Evolutionary conservation across 2,888 invertebrate genomes (phyloP).

Genomic region (Melitaea athalia): DNA sequence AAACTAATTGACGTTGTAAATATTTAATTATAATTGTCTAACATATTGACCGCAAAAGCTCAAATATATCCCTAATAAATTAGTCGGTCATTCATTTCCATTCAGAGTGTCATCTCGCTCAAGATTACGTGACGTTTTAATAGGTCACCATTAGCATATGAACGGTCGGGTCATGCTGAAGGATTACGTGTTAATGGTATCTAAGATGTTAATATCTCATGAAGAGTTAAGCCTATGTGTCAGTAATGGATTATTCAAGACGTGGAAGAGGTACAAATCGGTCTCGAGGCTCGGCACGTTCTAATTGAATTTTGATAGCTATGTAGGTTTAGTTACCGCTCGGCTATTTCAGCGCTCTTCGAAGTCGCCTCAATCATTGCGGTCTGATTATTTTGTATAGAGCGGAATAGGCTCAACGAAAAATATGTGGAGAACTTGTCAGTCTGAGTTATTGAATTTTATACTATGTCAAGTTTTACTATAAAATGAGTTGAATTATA

Average conservation of each 20-base stretch:
- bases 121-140: slow-evolving; percentile 65
- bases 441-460: slow-evolving; percentile 7
- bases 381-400: slow-evolving; percentile 36
- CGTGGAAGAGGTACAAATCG: slow-evolving; percentile 58
- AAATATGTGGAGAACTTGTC: slow-evolving; percentile 22
- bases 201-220: slow-evolving; percentile 70
- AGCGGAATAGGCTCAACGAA: slow-evolving; percentile 31
- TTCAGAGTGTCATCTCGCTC: slow-evolving; percentile 55
- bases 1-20: neutral
- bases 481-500: neutral
- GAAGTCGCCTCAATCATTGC: slow-evolving; percentile 37
- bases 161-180: slow-evolving; percentile 65
- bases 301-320: slow-evolving; percentile 61
- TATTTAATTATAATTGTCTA: slow-evolving; percentile 7
- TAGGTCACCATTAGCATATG: slow-evolving; percentile 74
- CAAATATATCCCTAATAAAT: slow-evolving; percentile 41
- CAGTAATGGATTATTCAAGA: slow-evolving; percentile 69
- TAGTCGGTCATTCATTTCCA: slow-evolving; percentile 57
- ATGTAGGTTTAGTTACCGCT: slow-evolving; percentile 46
- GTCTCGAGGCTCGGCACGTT: slow-evolving; percentile 48
- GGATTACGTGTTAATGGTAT: slow-evolving; percentile 73
- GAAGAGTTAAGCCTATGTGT: slow-evolving; percentile 68
- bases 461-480: slow-evolving; percentile 2
- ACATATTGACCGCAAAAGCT: slow-evolving; percentile 21
- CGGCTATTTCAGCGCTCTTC: slow-evolving; percentile 33